These are phyloP conservation scores for Alloscopus bannaensis DNA, from an alignment of 2,888 invertebrate species.

Conservation along the genomic window DNA sequence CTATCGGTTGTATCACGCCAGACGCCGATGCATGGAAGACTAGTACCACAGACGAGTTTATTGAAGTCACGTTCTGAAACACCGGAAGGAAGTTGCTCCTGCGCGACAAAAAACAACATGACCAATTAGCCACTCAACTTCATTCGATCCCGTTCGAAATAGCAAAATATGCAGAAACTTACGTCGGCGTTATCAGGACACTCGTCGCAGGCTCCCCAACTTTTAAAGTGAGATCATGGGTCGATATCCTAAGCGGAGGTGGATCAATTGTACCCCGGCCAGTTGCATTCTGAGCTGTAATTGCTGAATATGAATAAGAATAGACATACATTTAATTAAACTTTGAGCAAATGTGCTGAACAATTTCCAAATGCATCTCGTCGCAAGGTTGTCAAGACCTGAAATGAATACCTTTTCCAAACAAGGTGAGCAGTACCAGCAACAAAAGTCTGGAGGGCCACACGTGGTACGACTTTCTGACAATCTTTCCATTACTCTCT, in stretches of 20 bases:
- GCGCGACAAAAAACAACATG: conserved; percentile 1
- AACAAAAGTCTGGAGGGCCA: conserved; percentile 45
- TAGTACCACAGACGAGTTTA: conserved; percentile 28
- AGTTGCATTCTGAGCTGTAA: conserved; percentile 46
- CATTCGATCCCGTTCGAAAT: conserved; percentile 38
- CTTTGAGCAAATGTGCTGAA: too few species aligned
- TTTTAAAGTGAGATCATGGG: conserved; percentile 59
- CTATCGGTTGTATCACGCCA: conserved; percentile 39
- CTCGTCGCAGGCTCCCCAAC: conserved; percentile 45
- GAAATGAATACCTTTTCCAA: conserved; percentile 43
- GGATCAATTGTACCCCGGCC: background rate
- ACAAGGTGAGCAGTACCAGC: conserved; percentile 25
- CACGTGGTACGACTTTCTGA: too few species aligned
- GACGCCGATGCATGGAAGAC: conserved; percentile 28
- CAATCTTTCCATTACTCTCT: too few species aligned
- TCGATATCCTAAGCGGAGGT: conserved; percentile 48
- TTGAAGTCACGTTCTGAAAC: conserved; percentile 58
- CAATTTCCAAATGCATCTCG: background rate
- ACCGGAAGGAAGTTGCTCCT: conserved; percentile 56
- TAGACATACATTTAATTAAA: too few species aligned
- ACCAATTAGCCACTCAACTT: too few species aligned
- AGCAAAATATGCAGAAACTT: conserved; percentile 17
- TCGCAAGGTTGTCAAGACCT: background rate
- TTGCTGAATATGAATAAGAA: conserved; percentile 30
- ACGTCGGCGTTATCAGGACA: conserved; percentile 58